Base-by-base conservation (phyloP, 2,113 vertebrate species). In the Austrofundulus limnaeus region DNA sequence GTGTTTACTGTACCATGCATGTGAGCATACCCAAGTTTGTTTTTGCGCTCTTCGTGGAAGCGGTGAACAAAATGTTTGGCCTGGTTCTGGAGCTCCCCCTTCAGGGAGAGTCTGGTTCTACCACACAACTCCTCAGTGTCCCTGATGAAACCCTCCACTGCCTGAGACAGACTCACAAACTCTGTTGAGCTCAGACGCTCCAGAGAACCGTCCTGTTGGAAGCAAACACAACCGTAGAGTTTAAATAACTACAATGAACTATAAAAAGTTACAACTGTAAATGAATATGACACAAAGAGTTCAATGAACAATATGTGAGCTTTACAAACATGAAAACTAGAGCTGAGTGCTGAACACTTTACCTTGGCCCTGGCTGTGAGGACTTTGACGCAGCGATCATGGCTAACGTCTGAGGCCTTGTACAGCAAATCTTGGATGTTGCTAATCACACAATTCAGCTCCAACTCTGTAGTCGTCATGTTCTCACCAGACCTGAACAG, bases 1-100 rank as follows among this genome's bases (percentile, higher is more conserved):
- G 46, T 12, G 11, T 47, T 20, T 21, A 47, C 19, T 34, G 42
- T 28, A 5, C 13, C 1, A 9, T 3, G 9, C 2, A 8, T 24
- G 8, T 11, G 23, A 19, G 41, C 43, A 20, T 87, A 98, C 97
- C 96, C 93, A 56, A 99, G 94, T 69, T 99, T 99, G 17, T 92
- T 98, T 87, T 98, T 98, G 78, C 97, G 93, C 41, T 99, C 97
- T 45, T 98, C 97, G 9, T 99, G 97, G 90, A 99, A 99, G 61
- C 96, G 94, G 58, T 97, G 94, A 49, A 99, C 96, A 75, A 99
- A 98, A 85, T 93, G 94, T 69, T 95, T 96, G 80, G 97, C 97
- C 89, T 99, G 97, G 62, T 95, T 97, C 89, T 99, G 97, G 77
- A 99, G 95, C 16, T 96, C 94, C 83, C 96, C 97, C 88, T 94